phyloP scores from a whole-genome alignment of 2,888 invertebrate species.

The Sinhomidia bicolor region DNA sequence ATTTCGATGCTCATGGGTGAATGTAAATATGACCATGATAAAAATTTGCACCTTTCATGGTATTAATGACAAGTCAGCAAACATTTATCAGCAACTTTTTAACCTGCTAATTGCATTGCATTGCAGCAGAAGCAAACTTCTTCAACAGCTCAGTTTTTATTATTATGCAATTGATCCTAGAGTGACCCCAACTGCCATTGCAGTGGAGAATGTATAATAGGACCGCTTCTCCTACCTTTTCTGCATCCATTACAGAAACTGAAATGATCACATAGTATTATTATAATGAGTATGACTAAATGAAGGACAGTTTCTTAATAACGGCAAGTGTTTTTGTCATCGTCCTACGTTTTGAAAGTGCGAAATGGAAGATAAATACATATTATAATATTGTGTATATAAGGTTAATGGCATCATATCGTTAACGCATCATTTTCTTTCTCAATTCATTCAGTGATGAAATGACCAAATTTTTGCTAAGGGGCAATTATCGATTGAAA shows the following conservation, averaged over 20 bases:
- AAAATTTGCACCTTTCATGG: constrained; percentile 45
- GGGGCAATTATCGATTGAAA: too few relatives aligned
- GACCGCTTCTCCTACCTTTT: neutral
- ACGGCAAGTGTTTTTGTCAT: constrained; percentile 44
- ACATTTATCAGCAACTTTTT: neutral
- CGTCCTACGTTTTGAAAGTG: constrained; percentile 23
- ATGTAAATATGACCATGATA: constrained; percentile 45
- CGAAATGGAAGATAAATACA: constrained; percentile 21
- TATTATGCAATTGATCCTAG: constrained; percentile 2
- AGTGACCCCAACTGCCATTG: neutral
- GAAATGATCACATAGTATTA: neutral
- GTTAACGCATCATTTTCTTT: too few relatives aligned
- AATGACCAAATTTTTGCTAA: too few relatives aligned
- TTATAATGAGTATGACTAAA: neutral
- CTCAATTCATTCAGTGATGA: too few relatives aligned
- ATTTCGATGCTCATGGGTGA: neutral
- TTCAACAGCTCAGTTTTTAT: neutral
- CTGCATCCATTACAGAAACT: neutral
- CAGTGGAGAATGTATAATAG: neutral
- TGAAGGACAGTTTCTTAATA: constrained; percentile 53
- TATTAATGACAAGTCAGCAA: constrained; percentile 2
- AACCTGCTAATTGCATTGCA: neutral
- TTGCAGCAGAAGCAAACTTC: neutral
- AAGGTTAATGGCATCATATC: too few relatives aligned
- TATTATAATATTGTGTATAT: too few relatives aligned